Evolutionary conservation across 2,797 vertebrate species (phyloP).

Genomic region (Ciconia nigra): DNA sequence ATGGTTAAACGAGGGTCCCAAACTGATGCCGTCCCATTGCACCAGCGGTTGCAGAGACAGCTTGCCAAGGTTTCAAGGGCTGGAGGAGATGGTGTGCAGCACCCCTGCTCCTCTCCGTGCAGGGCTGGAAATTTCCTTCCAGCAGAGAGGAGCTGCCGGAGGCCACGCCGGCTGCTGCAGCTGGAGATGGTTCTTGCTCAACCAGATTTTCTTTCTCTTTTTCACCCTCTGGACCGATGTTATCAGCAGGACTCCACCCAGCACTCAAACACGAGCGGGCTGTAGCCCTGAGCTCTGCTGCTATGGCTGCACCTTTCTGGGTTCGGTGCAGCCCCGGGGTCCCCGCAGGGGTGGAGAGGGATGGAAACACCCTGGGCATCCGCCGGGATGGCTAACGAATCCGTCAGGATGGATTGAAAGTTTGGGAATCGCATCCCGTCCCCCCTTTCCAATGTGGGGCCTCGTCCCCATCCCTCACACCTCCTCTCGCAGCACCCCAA

Average conservation of each 20-base stretch:
- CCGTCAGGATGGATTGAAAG: not conserved
- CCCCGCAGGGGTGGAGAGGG: not conserved
- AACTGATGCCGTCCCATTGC: not conserved
- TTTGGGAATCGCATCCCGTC: fast-evolving
- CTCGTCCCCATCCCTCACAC: fast-evolving
- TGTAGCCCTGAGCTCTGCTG: not conserved
- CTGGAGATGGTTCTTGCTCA: not conserved
- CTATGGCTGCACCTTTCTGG: fast-evolving
- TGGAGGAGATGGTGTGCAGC: not conserved
- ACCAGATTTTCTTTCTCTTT: slow-evolving; percentile 27
- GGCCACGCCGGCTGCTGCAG: not conserved
- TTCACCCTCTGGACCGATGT: not conserved
- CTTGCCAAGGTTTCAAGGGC: not conserved
- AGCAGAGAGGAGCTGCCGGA: not conserved
- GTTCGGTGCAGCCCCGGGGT: not conserved
- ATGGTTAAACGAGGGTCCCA: not conserved
- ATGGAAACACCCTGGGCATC: not conserved
- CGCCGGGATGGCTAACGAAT: not conserved
- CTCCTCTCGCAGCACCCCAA: not conserved
- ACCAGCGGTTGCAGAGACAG: not conserved
- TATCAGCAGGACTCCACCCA: slow-evolving; percentile 19
- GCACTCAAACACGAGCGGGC: not conserved
- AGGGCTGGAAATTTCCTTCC: not conserved
- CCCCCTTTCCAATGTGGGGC: fast-evolving
- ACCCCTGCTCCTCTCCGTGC: not conserved